Evolutionary conservation across 2,888 invertebrate species (phyloP), one percentile per base, ranked within the genome.

Genomic region (Crossocerus cetratus): DNA sequence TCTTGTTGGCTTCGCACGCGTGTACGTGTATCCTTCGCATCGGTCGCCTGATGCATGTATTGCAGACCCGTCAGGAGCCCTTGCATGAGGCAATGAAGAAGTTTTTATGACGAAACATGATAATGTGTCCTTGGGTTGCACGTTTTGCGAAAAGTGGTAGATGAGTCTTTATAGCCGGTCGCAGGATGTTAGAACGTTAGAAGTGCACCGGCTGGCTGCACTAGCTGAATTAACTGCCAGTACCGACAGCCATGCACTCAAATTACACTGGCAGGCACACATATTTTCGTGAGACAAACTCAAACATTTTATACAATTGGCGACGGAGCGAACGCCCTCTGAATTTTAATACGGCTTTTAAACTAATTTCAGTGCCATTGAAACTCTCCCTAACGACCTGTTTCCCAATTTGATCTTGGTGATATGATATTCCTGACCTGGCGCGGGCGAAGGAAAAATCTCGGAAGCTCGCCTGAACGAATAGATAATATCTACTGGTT

Each of bases 71-170:
- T 32, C 32, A 32, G 8, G 11, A 11, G 1, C 53, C 14, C 53
- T 3, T n/a, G 53, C 53, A 18, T 58, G 32, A 58, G 32, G 18
- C 11, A 16, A 58, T 42, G 18, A 8, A 23, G 49, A 49, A 49
- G 16, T 16, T 59, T 73, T 74, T 58, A 53, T 54, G 20, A 56
- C 49, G 59, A 63, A 45, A 21, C 44, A 44, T 11, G 65, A 43
- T 54, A 62, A 74, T 16, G 56, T 74, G 66, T 45, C 32, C 72
- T 43, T 56, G n/a, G 57, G 65, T 53, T 61, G 68, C 67, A 72
- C 53, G 55, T 65, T 43, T 14, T 4, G 11, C 8, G 8, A 18
- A 8, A 32, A 32, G 8, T 2, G 32, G 23, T 55, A 55, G 44
- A 53, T 44, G 23, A 21, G 54, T 22, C 55, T 69, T 55, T 45